Base-by-base conservation (phyloP, 2,113 vertebrate species). In the Scytalopus superciliaris region DNA sequence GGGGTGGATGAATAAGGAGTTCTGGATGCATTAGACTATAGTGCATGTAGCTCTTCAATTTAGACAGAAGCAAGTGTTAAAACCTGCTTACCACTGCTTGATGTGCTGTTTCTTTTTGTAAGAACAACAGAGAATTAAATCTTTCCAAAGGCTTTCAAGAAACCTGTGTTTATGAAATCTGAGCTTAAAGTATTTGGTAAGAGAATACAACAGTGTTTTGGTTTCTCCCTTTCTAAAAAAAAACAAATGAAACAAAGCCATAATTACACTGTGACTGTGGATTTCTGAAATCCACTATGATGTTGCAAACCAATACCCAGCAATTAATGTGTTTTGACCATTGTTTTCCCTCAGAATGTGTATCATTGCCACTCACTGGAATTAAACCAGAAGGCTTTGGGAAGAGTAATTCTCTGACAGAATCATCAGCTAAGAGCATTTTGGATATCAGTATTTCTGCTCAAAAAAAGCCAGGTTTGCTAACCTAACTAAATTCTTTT, bases 391-490 rank as follows among this genome's bases (percentile, higher is more conserved):
- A 96, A 75, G 50, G 39, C 50, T 81, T 62, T 85, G 77, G 62
- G 35, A 95, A 70, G 40, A 91, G 6, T 88, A 92, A 50, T 82
- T 91, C 39, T 83, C 39, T 90, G 33, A 70, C 68, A 63, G 95
- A 94, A 64, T 63, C 77, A 66, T 47, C 62, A 39, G 30, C 66
- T 82, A 28, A 45, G 42, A 80, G 28, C 3, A 6, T 92, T 94
- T 75, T 89, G 45, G 69, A 79, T 87, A n/a, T 81, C 35, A 70
- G 10, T 42, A 59, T 37, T 53, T 80, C 76, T 88, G 57, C 83
- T 87, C 66, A 11, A 64, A 96, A 97, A 59, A 57, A 76, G 13
- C 24, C 53, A 93, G 91, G 87, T 97, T 83, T 95, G 87, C 67
- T 89, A 75, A 53, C 25, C 49, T 84, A 76, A 63, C 24, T 30